phyloP scores from a whole-genome alignment of 2,888 invertebrate species.

The Pristionchus maxplancki region DNA sequence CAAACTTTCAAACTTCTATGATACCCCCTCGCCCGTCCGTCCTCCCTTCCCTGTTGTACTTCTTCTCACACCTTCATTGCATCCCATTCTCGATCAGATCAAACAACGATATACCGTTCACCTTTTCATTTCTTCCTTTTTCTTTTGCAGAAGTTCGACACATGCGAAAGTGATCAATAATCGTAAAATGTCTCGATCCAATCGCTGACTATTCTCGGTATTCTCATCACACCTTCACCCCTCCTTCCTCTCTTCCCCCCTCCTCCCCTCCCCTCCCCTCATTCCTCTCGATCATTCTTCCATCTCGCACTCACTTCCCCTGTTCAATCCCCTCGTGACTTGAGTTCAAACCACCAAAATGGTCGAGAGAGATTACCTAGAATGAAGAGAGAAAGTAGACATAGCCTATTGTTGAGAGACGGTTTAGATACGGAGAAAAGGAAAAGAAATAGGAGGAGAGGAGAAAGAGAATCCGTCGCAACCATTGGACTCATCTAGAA shows the following conservation, averaged over 20 bases:
- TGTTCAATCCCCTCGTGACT: constrained; percentile 31
- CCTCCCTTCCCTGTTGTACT: background rate
- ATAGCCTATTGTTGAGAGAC: constrained; percentile 7
- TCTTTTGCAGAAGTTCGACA: background rate
- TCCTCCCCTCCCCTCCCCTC: background rate
- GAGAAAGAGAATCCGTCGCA: background rate
- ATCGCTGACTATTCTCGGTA: background rate
- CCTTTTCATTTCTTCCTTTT: background rate
- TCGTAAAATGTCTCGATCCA: background rate
- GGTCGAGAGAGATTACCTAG: background rate
- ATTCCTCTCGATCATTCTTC: background rate
- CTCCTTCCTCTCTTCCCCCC: background rate
- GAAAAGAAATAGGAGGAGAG: background rate
- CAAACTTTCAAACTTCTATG: too few species aligned
- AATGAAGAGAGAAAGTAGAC: constrained; percentile 7
- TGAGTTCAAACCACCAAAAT: constrained; percentile 34
- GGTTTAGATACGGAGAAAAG: constrained; percentile 21
- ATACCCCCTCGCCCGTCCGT: background rate
- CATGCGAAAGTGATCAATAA: background rate
- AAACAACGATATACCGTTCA: constrained; percentile 4
- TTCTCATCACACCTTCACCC: constrained; percentile 16
- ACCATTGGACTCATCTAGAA: background rate
- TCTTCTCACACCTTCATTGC: background rate
- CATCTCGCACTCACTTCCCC: background rate
- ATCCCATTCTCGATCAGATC: constrained; percentile 33